Percentiles rank a stretch among this genome's conserved stretches.
phyloP scores from a whole-genome alignment of 2,888 invertebrate species.

The Philhelius pedissequus region DNA sequence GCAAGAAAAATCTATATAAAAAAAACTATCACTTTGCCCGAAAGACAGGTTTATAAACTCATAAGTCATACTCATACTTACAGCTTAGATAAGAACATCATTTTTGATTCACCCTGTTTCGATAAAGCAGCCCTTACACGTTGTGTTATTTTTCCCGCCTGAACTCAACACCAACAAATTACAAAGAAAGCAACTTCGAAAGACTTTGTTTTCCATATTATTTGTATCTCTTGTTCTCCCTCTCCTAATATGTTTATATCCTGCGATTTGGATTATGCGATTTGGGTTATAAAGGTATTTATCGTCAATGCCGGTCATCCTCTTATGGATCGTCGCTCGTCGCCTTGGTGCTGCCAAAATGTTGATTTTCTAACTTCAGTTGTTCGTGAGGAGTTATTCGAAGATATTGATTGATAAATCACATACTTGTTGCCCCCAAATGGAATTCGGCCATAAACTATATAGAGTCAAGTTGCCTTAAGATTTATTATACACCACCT shows the following conservation, averaged over 20 bases:
- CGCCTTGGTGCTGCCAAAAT: slow-evolving; percentile 15
- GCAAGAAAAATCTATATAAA: no score
- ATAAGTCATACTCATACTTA: no score
- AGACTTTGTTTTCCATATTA: background rate
- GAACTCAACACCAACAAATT: no score
- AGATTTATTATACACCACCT: slow-evolving; percentile 12
- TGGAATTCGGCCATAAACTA: slow-evolving; percentile 41
- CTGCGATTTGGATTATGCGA: slow-evolving; percentile 67
- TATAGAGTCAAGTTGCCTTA: slow-evolving; percentile 5
- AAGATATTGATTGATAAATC: slow-evolving; percentile 58
- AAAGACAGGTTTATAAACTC: no score
- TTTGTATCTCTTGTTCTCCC: background rate
- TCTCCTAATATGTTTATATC: slow-evolving; percentile 29
- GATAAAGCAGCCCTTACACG: no score
- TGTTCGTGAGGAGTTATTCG: background rate
- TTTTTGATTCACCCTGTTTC: no score
- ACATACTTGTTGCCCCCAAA: slow-evolving; percentile 60
- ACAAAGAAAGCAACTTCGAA: background rate
- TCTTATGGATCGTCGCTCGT: background rate
- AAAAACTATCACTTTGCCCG: no score
- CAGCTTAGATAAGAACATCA: no score
- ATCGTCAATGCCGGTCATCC: background rate
- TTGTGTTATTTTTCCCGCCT: no score
- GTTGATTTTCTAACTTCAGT: slow-evolving; percentile 37
- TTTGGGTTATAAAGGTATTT: slow-evolving; percentile 27